Conservation (phyloP, 2,113 vertebrate genomes). For the Boulengeromyrus knoepffleri region DNA sequence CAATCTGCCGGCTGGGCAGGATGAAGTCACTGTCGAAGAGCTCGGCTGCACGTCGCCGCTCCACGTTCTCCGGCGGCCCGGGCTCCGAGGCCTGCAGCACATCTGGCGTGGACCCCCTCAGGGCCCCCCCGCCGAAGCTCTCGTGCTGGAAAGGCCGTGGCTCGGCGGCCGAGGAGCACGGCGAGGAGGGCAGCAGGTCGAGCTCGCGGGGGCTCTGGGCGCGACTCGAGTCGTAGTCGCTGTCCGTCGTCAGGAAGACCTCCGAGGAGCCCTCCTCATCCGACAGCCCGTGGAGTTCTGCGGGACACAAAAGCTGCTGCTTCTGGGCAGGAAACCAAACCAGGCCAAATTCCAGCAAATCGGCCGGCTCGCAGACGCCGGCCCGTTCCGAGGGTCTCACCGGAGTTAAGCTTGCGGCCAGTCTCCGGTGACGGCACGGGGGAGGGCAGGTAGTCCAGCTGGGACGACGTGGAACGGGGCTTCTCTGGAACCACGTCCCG, state of each 20-base stretch:
- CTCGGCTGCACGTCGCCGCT: constrained; percentile 46
- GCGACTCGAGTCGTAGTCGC: constrained; percentile 78
- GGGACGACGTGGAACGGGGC: constrained; percentile 63
- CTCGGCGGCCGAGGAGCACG: constrained; percentile 49
- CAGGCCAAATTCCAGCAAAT: neutral
- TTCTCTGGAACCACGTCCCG: constrained; percentile 54
- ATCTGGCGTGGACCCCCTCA: constrained; percentile 66
- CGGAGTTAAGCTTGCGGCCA: constrained; percentile 62
- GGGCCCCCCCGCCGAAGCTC: constrained; percentile 26
- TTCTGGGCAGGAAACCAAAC: neutral
- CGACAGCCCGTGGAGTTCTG: constrained; percentile 68
- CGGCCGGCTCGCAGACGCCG: neutral
- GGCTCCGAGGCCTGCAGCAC: constrained; percentile 70
- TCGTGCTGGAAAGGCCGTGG: constrained; percentile 47
- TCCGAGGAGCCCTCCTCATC: constrained; percentile 82
- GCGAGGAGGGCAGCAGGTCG: constrained; percentile 67
- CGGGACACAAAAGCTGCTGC: neutral
- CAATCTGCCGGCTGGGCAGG: constrained; percentile 80
- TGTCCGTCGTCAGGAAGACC: constrained; percentile 83
- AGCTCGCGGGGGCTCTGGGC: constrained; percentile 78
- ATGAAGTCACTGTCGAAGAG: constrained; percentile 82
- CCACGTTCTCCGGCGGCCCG: constrained; percentile 18
- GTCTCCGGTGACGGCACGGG: constrained; percentile 70
- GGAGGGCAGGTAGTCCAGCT: constrained; percentile 72
- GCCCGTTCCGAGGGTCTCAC: constrained; percentile 44